These are phyloP conservation scores for Gryllus bimaculatus DNA, from an alignment of 1,140 invertebrate genomes.

Conservation along the genomic window DNA sequence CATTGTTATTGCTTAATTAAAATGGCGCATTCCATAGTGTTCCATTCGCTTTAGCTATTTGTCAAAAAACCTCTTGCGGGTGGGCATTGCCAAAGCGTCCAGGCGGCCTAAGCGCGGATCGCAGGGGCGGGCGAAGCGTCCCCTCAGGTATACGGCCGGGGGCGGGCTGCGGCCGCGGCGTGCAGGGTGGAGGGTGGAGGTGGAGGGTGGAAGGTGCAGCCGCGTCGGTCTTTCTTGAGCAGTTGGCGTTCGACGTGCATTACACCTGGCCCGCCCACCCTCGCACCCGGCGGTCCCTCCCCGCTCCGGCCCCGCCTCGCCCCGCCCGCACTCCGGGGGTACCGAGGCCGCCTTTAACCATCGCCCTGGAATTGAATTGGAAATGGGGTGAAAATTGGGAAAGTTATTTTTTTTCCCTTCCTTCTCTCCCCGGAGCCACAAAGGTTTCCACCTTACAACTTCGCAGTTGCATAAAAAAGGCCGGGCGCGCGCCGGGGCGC, in stretches of 20 bases:
- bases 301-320: too few relatives aligned
- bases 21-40: too few relatives aligned
- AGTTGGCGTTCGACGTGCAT: not conserved
- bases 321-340: too few relatives aligned
- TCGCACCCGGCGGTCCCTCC: too few relatives aligned
- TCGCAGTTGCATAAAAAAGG: not conserved
- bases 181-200: not conserved
- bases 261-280: not conserved
- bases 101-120: too few relatives aligned
- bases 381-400: not conserved
- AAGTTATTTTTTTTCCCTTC: not conserved
- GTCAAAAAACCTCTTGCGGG: too few relatives aligned
- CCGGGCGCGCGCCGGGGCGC: too few relatives aligned
- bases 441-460: not conserved
- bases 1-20: too few relatives aligned
- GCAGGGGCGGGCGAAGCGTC: not conserved
- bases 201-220: not conserved
- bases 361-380: not conserved
- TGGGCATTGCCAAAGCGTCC: too few relatives aligned
- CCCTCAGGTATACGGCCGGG: not conserved
- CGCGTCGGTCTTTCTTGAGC: not conserved
- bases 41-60: too few relatives aligned
- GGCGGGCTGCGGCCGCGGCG: too few relatives aligned
- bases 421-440: not conserved
- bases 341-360: not conserved